phyloP scores from a whole-genome alignment of 2,888 invertebrate genomes.

The Lithophane socia region DNA sequence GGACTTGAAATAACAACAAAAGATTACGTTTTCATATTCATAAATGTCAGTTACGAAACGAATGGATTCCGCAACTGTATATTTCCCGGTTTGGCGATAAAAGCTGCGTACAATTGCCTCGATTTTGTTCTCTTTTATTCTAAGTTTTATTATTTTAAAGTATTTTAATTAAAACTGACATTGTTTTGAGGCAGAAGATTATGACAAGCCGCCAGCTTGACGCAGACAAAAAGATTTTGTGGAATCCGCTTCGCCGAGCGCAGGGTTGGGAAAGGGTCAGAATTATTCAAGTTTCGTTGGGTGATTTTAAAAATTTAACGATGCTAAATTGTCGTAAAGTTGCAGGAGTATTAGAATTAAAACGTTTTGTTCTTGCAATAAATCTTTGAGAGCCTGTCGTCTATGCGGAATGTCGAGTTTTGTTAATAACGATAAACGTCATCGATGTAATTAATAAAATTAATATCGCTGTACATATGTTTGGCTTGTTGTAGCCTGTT shows the following conservation, averaged over 20 bases:
- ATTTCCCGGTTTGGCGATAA: conserved; percentile 71
- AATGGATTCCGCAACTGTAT: conserved; percentile 72
- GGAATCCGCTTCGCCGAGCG: conserved; percentile 74
- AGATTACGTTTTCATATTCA: conserved; percentile 74
- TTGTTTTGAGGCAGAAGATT: conserved; percentile 82
- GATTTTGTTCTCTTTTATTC: conserved; percentile 73
- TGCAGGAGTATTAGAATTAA: conserved; percentile 72
- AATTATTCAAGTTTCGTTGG: conserved; percentile 74
- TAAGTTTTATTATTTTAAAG: conserved; percentile 80
- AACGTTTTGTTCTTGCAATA: conserved; percentile 66
- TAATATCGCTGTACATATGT: conserved; percentile 26
- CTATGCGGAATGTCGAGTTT: conserved; percentile 23
- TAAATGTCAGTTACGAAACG: conserved; percentile 73
- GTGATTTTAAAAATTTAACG: conserved; percentile 76
- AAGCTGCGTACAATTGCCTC: conserved; percentile 72
- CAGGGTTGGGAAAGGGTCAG: conserved; percentile 75
- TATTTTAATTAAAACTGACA: conserved; percentile 84
- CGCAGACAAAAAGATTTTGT: conserved; percentile 80
- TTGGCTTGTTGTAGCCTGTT: conserved; percentile 14
- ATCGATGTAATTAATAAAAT: conserved; percentile 43
- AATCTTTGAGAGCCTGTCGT: conserved; percentile 57
- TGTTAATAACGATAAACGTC: conserved; percentile 30
- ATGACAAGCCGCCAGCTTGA: conserved; percentile 80
- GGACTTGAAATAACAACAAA: conserved; percentile 61
- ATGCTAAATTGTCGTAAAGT: conserved; percentile 71